These are phyloP conservation scores for Lydus trimaculatus DNA, from an alignment of 2,888 invertebrate genomes.

Conservation along the genomic window DNA sequence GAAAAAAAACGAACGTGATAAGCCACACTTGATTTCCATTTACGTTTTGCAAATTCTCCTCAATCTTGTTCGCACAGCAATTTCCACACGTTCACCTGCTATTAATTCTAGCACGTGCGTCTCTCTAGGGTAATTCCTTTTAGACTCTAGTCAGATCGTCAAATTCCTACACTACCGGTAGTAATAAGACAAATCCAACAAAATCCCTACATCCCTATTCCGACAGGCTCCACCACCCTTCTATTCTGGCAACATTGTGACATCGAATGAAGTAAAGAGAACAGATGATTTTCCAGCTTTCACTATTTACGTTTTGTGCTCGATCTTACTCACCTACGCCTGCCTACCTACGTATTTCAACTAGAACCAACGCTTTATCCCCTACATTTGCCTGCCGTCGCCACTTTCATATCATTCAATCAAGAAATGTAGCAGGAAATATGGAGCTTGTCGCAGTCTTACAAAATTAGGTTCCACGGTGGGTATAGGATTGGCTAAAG, in stretches of 20 bases:
- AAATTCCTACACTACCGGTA: constrained; percentile 16
- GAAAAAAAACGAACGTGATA: neutral
- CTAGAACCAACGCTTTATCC: neutral
- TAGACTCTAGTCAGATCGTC: constrained; percentile 8
- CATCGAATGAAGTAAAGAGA: constrained; percentile 4
- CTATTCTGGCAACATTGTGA: constrained; percentile 10
- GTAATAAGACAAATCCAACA: constrained; percentile 36
- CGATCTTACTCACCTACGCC: neutral
- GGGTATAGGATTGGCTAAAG: constrained; percentile 55
- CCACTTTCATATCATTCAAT: constrained; percentile 54
- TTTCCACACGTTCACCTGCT: constrained; percentile 22
- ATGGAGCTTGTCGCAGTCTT: constrained; percentile 56
- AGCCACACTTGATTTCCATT: constrained; percentile 3
- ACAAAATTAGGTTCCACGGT: constrained; percentile 57
- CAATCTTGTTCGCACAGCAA: constrained; percentile 4
- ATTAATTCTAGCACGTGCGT: constrained; percentile 13
- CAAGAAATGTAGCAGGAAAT: constrained; percentile 59
- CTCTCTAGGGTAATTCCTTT: constrained; percentile 11
- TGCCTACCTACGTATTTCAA: neutral
- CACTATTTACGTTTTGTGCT: constrained; percentile 7
- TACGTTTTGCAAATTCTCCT: constrained; percentile 14
- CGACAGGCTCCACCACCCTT: constrained; percentile 14
- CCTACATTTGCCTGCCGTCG: constrained; percentile 21
- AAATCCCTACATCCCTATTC: constrained; percentile 29
- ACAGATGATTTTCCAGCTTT: constrained; percentile 7